Conservation (phyloP, 2,797 vertebrate species). For the Periparus ater region DNA sequence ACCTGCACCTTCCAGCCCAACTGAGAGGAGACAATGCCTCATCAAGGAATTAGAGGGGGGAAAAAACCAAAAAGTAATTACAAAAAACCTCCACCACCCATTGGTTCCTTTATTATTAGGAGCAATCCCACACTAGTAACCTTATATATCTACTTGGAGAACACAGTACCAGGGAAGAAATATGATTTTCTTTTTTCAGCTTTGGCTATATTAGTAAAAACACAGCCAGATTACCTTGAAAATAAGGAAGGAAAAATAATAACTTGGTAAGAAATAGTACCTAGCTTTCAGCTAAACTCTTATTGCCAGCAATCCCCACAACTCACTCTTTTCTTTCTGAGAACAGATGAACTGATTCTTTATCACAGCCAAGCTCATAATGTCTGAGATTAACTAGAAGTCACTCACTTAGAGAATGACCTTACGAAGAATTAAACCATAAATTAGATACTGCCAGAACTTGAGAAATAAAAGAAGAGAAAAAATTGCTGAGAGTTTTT, state of each 20-base stretch:
- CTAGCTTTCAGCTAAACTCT: background rate
- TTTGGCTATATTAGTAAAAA: background rate
- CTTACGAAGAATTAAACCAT: slow-evolving; percentile 36
- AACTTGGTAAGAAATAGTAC: background rate
- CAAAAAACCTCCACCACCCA: accelerated
- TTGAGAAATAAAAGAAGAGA: slow-evolving; percentile 11
- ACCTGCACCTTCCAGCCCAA: background rate
- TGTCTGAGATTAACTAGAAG: slow-evolving; percentile 3
- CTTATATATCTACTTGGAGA: background rate
- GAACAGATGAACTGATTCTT: slow-evolving; percentile 10
- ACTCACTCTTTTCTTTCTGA: background rate
- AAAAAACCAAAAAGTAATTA: background rate
- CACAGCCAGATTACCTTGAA: background rate
- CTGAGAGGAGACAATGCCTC: background rate
- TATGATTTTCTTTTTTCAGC: background rate
- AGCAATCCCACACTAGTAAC: background rate
- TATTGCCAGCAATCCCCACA: background rate
- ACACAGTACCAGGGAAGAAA: background rate
- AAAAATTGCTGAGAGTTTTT: background rate
- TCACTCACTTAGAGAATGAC: slow-evolving; percentile 30
- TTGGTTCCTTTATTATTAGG: background rate
- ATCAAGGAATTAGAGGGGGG: background rate
- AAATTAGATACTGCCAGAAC: slow-evolving; percentile 42
- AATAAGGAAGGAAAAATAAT: background rate
- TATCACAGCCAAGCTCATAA: background rate